Evolutionary conservation across 2,888 invertebrate genomes (phyloP), one percentile per base, ranked within the genome.

Genomic region (Coleophora flavipennella): DNA sequence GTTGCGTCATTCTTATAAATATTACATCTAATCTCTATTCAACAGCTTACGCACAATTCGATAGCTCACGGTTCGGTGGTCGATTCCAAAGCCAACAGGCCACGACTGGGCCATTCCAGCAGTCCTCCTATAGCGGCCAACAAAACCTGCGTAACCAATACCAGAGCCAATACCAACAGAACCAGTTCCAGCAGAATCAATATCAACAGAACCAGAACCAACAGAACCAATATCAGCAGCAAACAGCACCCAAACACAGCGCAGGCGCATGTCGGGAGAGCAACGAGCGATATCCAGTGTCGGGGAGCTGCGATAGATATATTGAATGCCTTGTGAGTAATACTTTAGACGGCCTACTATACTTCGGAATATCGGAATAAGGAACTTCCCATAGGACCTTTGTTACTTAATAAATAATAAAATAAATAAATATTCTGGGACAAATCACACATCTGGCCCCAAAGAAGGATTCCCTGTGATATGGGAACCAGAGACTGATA

Each of bases 261-360:
- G 59, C 56, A 1, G 71, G 74, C 1, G 48, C 59, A 1, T 93
- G 93, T 62, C 87, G 87, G 0, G 90, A 92, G 57, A 87, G 86
- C 35, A 91, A 91, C 57, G 92, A 91, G 36, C 86, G 92, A 8
- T 91, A 87, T 52, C 86, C 92, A 0, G 86, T 90, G 0, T 64
- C 89, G 0, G 88, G 87, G 8, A 91, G 92, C 60, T 94, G 93
- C 57, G 94, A 94, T 58, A 88, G 87, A 53, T 92, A 92, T 58
- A 77, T 90, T 41, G 91, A 92, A 61, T 92, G 92, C 62, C 70
- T 83, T 45, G 88, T 85, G 61, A 86, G 78, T 66, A 40, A 25
- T 29, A 11, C 10, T 4, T n/a, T n/a, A n/a, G n/a, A n/a, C n/a
- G n/a, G n/a, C n/a, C n/a, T n/a, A n/a, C n/a, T n/a, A n/a, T n/a